phyloP scores from a whole-genome alignment of 2,888 invertebrate genomes.

The Pandemis heparana region DNA sequence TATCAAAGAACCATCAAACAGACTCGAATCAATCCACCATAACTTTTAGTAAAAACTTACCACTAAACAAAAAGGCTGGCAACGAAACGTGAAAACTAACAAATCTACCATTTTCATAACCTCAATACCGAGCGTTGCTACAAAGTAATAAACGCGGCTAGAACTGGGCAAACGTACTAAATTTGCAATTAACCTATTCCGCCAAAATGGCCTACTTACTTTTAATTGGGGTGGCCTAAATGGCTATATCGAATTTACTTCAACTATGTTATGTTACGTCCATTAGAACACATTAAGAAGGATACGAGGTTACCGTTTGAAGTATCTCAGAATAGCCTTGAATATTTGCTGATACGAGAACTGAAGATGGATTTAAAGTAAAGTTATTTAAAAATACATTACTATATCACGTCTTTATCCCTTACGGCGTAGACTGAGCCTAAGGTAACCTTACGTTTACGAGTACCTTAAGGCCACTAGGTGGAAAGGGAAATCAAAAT shows the following conservation, averaged over 20 bases:
- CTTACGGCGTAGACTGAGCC: too few relatives aligned
- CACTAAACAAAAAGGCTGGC: background rate
- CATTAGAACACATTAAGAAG: background rate
- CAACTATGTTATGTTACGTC: slow-evolving; percentile 2
- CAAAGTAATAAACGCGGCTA: background rate
- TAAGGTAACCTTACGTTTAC: too few relatives aligned
- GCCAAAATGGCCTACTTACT: slow-evolving; percentile 40
- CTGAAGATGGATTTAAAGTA: too few relatives aligned
- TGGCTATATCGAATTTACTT: slow-evolving; percentile 42
- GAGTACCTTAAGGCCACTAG: too few relatives aligned
- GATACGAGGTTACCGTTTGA: background rate
- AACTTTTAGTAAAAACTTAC: too few relatives aligned
- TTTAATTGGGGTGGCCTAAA: slow-evolving; percentile 41
- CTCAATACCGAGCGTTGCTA: background rate
- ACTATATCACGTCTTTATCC: too few relatives aligned
- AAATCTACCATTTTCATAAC: background rate
- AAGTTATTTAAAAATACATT: too few relatives aligned
- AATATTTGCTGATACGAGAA: too few relatives aligned
- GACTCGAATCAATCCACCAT: too few relatives aligned
- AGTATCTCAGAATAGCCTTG: background rate
- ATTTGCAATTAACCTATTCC: slow-evolving; percentile 25
- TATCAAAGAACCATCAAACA: too few relatives aligned
- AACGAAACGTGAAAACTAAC: background rate
- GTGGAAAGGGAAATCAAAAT: too few relatives aligned
- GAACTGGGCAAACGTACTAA: slow-evolving; percentile 2